Evolutionary conservation across 2,888 invertebrate species (phyloP).

Genomic region (Homarus gammarus): DNA sequence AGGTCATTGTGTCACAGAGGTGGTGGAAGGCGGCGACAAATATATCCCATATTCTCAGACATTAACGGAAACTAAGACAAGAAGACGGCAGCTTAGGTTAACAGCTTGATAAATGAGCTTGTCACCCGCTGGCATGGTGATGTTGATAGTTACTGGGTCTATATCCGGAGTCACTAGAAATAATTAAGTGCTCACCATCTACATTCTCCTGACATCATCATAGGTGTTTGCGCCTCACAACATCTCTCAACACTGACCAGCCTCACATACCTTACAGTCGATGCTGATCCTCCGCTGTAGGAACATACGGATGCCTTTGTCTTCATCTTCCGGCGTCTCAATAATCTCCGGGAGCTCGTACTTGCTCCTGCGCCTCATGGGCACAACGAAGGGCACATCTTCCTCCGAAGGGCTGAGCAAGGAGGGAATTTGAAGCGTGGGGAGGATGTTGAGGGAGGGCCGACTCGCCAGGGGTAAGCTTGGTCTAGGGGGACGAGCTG

Average conservation of each 20-base stretch:
- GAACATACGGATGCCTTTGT: slow-evolving; percentile 57
- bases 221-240: too few species aligned
- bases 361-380: slow-evolving; percentile 45
- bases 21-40: too few species aligned
- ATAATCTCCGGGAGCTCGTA: slow-evolving; percentile 61
- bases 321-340: slow-evolving; percentile 66
- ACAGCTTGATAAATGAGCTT: too few species aligned
- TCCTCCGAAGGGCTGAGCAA: slow-evolving; percentile 60
- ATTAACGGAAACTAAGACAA: too few species aligned
- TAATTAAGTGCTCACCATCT: too few species aligned
- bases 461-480: slow-evolving; percentile 33
- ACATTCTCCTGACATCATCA: too few species aligned
- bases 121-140: too few species aligned
- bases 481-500: slow-evolving; percentile 35
- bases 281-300: slow-evolving; percentile 51
- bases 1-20: too few species aligned
- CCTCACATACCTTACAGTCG: slow-evolving; percentile 48
- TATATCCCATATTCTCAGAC: too few species aligned
- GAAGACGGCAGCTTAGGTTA: too few species aligned
- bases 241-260: not conserved
- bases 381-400: slow-evolving; percentile 18
- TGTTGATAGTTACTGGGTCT: too few species aligned
- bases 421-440: slow-evolving; percentile 28
- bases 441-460: slow-evolving; percentile 39
- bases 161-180: too few species aligned